Base-by-base conservation (phyloP, 2,888 invertebrate species). In the Clepsis dumicolana region DNA sequence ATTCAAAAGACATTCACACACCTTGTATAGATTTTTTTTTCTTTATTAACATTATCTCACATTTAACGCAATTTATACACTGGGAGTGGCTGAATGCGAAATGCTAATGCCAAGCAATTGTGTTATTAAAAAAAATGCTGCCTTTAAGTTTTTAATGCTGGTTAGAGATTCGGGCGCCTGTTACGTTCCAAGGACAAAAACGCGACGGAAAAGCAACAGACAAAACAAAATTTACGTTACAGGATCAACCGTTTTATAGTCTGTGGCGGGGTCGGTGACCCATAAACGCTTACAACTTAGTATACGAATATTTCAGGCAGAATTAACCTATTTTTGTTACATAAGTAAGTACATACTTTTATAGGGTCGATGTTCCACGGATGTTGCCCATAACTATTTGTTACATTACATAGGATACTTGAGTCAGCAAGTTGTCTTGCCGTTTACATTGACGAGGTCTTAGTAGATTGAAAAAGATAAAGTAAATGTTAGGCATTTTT, bases 261-360 rank as follows among this genome's bases (percentile, higher is more conserved):
- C 67, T 63, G 29, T 66, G 56, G 41, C 41, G 16, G 41, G 67
- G 67, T 63, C 62, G 14, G 18, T 38, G 62, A 50, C 56, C 62
- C 29, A 27, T 29, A 27, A 54, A 53, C 61, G 38, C 53, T 32
- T 53, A 50, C 56, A 50, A 63, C 62, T 57, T 16, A 44, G 44
- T 16, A 44, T 18, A 44, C 53, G 62, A 50, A 50, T 62, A 57
- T 57, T 57, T 62, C n/a, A 50, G 56, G 21, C 38, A 27, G 29
- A 21, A 67, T 67, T 62, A 67, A 67, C 67, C 67, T 67, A 67
- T 62, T 67, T 67, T 62, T 29, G 48, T 48, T 62, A 53, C 32
- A n/a, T n/a, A n/a, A n/a, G n/a, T n/a, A n/a, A n/a, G 24, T 62
- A 48, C 24, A 56, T 62, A 38, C 35, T 27, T 54, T 65, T 44